A percentile compares a stretch with the other conserved stretches of the same genome.
Evolutionary conservation across 2,797 vertebrate species (phyloP).

Genomic region (Schizopygopsis malacanthus): DNA sequence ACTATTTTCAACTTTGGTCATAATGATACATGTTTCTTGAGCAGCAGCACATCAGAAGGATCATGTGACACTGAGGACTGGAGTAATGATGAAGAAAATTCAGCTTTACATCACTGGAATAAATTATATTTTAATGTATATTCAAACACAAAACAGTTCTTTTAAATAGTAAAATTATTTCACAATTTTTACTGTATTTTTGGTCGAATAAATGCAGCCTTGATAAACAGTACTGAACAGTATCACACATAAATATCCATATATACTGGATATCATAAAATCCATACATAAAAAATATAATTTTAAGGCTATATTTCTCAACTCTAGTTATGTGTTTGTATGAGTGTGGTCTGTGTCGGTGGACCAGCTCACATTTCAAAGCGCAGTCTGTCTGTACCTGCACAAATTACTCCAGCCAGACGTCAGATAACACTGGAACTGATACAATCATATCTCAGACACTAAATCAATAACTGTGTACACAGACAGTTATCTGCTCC

Average conservation of each 20-base stretch:
- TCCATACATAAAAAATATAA: neutral
- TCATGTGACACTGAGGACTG: neutral
- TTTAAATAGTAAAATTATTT: neutral
- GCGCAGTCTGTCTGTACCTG: neutral
- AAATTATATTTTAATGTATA: neutral
- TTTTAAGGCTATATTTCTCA: neutral
- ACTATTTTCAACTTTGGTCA: neutral
- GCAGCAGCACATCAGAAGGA: neutral
- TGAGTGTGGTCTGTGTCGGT: neutral
- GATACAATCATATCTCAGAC: conserved; percentile 12
- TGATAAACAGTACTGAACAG: neutral
- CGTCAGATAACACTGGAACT: neutral
- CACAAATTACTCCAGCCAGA: neutral
- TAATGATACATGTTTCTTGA: neutral
- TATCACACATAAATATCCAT: neutral
- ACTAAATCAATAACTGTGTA: conserved; percentile 1
- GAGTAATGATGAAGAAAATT: neutral
- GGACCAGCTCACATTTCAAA: neutral
- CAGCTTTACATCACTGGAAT: neutral
- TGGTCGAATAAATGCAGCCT: neutral
- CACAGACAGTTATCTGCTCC: neutral
- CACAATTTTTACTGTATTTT: neutral
- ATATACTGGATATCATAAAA: neutral
- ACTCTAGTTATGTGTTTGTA: neutral
- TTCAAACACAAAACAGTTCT: neutral